Conservation (phyloP, 1,140 invertebrate genomes). For the Drosophila novamexicana region DNA sequence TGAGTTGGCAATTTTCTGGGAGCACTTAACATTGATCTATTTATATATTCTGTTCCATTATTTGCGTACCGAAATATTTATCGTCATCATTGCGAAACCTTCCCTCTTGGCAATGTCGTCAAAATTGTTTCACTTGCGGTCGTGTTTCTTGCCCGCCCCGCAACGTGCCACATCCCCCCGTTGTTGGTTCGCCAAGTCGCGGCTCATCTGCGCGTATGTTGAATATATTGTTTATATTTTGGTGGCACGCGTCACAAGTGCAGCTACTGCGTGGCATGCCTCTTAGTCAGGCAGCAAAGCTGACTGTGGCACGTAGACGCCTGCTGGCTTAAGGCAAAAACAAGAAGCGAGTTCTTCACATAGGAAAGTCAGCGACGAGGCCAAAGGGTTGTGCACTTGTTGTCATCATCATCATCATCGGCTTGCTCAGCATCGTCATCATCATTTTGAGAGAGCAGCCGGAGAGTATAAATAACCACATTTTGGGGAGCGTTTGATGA, state of each 20-base stretch:
- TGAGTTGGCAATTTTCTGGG: too few species aligned
- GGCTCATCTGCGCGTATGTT: conserved; percentile 15
- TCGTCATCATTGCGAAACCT: conserved; percentile 13
- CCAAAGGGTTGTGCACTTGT: conserved; percentile 77
- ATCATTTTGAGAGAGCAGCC: conserved; percentile 17
- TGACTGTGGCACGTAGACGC: conserved; percentile 49
- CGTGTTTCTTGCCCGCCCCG: conserved; percentile 35
- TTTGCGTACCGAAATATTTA: conserved; percentile 11
- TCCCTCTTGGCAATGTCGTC: conserved; percentile 15
- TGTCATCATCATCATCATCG: conserved; percentile 59
- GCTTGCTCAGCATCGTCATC: conserved; percentile 34
- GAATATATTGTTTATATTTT: conserved; percentile 69
- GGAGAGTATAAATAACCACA: conserved; percentile 62
- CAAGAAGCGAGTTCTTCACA: conserved; percentile 42
- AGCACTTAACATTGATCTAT: background rate
- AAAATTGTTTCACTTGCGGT: conserved; percentile 58
- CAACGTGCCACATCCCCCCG: background rate
- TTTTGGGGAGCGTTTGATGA: background rate
- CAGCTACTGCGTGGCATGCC: conserved; percentile 60
- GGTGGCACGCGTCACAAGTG: conserved; percentile 71
- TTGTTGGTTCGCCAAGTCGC: conserved; percentile 7
- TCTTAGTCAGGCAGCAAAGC: conserved; percentile 14
- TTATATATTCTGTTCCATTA: background rate
- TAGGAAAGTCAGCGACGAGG: conserved; percentile 53
- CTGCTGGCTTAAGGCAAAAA: conserved; percentile 26